These are phyloP conservation scores for Frieseomelitta varia DNA, from an alignment of 1,140 invertebrate genomes.

Conservation along the genomic window DNA sequence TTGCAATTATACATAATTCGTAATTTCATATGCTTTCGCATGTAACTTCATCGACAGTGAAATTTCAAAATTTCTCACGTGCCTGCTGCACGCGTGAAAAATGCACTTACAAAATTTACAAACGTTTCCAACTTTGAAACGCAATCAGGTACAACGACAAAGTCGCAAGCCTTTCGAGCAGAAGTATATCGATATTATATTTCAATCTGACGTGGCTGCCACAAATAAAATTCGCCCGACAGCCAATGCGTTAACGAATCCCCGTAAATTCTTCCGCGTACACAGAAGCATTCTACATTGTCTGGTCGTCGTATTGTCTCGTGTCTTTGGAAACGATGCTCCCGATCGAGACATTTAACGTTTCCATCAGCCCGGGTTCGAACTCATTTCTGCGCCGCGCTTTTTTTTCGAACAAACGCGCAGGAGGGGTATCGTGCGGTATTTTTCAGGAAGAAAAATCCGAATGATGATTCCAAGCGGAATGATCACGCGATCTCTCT, in stretches of 20 bases:
- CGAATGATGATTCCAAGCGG: slow-evolving; percentile 15
- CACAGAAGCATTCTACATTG: not conserved
- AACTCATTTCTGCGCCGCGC: not conserved
- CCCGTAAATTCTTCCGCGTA: not conserved
- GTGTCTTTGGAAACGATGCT: not conserved
- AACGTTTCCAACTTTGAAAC: too few relatives aligned
- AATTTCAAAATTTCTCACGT: too few relatives aligned
- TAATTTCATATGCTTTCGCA: too few relatives aligned
- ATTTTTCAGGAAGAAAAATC: slow-evolving; percentile 6
- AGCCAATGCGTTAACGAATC: not conserved
- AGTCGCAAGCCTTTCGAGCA: too few relatives aligned
- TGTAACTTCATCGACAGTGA: too few relatives aligned
- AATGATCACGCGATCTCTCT: slow-evolving; percentile 48
- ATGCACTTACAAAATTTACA: too few relatives aligned
- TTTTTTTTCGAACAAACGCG: not conserved
- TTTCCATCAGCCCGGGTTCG: not conserved
- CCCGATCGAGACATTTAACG: not conserved
- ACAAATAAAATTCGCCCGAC: too few relatives aligned
- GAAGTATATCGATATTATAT: too few relatives aligned
- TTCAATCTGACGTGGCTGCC: too few relatives aligned
- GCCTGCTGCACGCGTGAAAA: too few relatives aligned
- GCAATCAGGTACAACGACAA: too few relatives aligned
- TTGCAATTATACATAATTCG: too few relatives aligned
- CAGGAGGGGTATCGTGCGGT: not conserved
- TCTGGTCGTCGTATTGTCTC: not conserved